These are phyloP conservation scores for Drosophila murphyi DNA, from an alignment of 1,140 invertebrate species.

Conservation along the genomic window DNA sequence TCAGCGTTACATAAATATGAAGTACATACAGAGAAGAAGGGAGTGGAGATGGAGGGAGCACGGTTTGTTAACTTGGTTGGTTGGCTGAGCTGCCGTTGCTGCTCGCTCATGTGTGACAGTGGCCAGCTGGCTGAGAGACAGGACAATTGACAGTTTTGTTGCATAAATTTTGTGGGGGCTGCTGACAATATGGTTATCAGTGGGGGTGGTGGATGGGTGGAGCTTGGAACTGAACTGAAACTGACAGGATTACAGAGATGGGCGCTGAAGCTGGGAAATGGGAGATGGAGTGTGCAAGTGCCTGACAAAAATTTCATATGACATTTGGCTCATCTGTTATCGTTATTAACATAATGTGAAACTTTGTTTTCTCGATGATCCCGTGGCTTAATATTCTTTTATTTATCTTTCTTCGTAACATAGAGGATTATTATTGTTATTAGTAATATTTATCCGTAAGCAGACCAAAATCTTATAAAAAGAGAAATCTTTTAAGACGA, in stretches of 20 bases:
- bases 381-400: constrained; percentile 10
- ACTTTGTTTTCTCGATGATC: constrained; percentile 28
- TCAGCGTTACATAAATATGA: constrained; percentile 51
- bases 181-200: constrained; percentile 24
- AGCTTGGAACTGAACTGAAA: constrained; percentile 22
- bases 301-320: constrained; percentile 39
- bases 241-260: constrained; percentile 38
- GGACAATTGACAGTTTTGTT: constrained; percentile 54
- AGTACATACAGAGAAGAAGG: background rate
- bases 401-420: background rate
- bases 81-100: constrained; percentile 33
- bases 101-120: constrained; percentile 53
- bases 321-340: constrained; percentile 23
- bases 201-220: background rate
- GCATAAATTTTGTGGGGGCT: constrained; percentile 43
- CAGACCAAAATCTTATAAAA: background rate
- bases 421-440: constrained; percentile 11
- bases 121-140: constrained; percentile 45
- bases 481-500: background rate
- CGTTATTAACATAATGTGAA: constrained; percentile 35
- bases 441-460: background rate
- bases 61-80: constrained; percentile 40
- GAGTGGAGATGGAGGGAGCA: constrained; percentile 1
- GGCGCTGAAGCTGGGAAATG: background rate
- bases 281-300: background rate